Percentiles rank a stretch among this genome's conserved stretches.
Conservation (phyloP, 2,797 vertebrate species). For the Xiphophorus birchmanni region DNA sequence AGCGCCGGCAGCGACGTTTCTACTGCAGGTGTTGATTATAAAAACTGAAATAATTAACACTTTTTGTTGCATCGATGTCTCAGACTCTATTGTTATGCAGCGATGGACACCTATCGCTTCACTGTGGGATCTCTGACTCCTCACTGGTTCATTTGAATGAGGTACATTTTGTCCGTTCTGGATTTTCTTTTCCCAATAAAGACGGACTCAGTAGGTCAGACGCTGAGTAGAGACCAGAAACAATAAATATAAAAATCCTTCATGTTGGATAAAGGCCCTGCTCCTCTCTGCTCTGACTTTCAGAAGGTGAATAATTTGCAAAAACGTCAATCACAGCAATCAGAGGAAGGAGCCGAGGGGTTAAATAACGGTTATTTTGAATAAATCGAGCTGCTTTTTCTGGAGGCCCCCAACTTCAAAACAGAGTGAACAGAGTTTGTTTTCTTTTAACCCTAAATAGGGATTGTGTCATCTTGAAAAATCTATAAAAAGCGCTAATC, state of each 20-base stretch:
- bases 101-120: not conserved
- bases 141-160: slow-evolving; percentile 7
- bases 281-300: not conserved
- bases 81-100: not conserved
- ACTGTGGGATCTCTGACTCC: not conserved
- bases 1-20: slow-evolving; percentile 6
- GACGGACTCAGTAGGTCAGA: not conserved
- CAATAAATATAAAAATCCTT: not conserved
- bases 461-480: not conserved
- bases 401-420: too few relatives aligned
- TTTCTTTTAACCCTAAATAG: not conserved
- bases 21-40: slow-evolving; percentile 12
- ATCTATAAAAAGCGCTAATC: not conserved
- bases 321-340: not conserved
- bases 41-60: slow-evolving; percentile 8
- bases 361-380: not conserved
- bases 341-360: not conserved
- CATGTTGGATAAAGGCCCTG: not conserved
- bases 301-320: not conserved
- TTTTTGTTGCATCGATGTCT: slow-evolving; percentile 1
- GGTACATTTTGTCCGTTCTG: not conserved
- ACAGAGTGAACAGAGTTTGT: not conserved
- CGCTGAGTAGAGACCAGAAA: not conserved
- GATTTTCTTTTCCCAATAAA: not conserved
- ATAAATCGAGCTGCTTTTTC: not conserved